Evolutionary conservation across 2,888 invertebrate species (phyloP), one percentile per base, ranked within the genome.

Genomic region (Drosophila glabriapex): DNA sequence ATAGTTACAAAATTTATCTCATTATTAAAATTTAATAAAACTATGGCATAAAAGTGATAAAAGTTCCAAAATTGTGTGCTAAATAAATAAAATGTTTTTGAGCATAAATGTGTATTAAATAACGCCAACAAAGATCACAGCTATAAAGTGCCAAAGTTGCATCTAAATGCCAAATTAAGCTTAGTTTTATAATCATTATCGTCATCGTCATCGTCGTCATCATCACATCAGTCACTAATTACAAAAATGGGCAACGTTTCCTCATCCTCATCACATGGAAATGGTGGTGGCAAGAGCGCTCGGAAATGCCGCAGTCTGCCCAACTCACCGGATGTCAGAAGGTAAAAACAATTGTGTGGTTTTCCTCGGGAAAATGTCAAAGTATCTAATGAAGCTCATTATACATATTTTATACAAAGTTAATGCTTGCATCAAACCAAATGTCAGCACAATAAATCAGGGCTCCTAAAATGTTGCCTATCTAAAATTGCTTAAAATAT

Each of bases 321-420:
- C 73, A 97, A 96, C 80, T 97, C 97, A 66, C 97, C 96, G 87
- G 96, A 96, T 94, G 95, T 95, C 74, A 94, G 96, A 93, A 96
- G 96, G 96, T 96, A 95, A 95, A 61, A 55, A 46, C 59, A 43
- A 59, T 55, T 55, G 67, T 59, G 33, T 54, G 46, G 71, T 43
- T 66, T 62, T 70, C 69, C 69, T 49, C 7, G 3, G 52, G 50
- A 83, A 87, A 66, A 65, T 56, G 64, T 62, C 67, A 67, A 65
- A 55, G 41, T 25, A 72, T 73, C 85, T 89, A 91, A 89, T 91
- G 81, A 85, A 76, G 37, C 60, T 71, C 83, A 82, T 87, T 78
- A 91, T 70, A 61, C 56, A 70, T 80, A 64, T 54, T 59, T 73
- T 52, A 76, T 58, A 68, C 58, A 54, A 61, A 37, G 64, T 64